A percentile compares a stretch with the other conserved stretches of the same genome.
Conservation (phyloP, 2,113 vertebrate species). For the Agapornis roseicollis region DNA sequence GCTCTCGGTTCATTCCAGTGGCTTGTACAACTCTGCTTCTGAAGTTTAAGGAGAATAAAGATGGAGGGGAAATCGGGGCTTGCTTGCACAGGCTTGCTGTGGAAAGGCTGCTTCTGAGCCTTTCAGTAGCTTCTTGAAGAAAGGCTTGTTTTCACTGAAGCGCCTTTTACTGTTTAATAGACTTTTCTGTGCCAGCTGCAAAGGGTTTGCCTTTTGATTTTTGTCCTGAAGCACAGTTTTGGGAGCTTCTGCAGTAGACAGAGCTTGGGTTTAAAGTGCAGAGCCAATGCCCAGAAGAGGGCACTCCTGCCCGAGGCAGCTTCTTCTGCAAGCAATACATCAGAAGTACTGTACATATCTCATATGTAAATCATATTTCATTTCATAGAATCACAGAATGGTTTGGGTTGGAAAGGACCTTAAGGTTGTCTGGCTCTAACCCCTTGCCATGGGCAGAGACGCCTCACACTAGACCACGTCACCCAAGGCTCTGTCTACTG, state of each 20-base stretch:
- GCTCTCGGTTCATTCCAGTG: not conserved
- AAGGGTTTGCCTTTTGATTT: not conserved
- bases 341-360: accelerated
- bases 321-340: accelerated
- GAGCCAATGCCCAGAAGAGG: not conserved
- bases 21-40: not conserved
- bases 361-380: too few species aligned
- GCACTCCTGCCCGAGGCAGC: not conserved
- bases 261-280: not conserved
- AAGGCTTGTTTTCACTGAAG: not conserved
- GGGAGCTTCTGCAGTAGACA: not conserved
- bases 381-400: not conserved
- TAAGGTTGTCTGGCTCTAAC: not conserved
- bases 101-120: not conserved
- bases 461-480: not conserved
- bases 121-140: not conserved
- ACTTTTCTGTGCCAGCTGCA: not conserved
- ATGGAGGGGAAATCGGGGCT: not conserved
- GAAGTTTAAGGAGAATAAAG: not conserved
- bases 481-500: not conserved
- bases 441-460: not conserved
- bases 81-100: not conserved
- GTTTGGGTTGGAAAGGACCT: not conserved
- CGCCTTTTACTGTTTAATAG: not conserved
- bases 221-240: accelerated